Base-by-base conservation (phyloP, 2,797 vertebrate genomes). In the Tokudaia muenninki region DNA sequence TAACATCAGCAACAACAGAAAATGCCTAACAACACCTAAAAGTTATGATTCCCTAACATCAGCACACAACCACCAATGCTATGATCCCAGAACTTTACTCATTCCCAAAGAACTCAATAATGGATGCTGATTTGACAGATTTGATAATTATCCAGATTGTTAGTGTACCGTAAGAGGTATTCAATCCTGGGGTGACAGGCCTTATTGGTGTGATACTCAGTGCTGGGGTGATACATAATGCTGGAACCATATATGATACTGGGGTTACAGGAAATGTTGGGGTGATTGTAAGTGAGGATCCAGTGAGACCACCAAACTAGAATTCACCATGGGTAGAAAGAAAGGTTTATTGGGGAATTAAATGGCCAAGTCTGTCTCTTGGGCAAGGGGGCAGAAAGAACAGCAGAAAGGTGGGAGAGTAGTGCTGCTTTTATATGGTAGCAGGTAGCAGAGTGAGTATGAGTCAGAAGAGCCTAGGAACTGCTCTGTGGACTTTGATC, bases 1-100 rank as follows among this genome's bases (percentile, higher is more conserved):
- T 63, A 95, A 57, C 12, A 88, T 6, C 29, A 50, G 34, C 70
- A 95, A 57, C 16, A 86, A 91, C 94, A 59, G 70, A 50, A 91
- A 79, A 97, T n/a, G 22, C 1, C 22, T 26, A 90, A n/a, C 41
- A 63, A 12, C 12, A 44, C 12, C 26, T 50, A 21, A 77, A 84
- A 29, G 17, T 9, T 57, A 37, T 50, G 24, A 57, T 26, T 41
- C 0, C 52, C 77, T 82, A 29, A 87, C 81, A 72, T n/a, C 37
- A 8, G 37, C 79, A 77, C 12, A 4, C 55, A 81, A 19, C 34
- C 50, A 0, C 63, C 52, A 65, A 3, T 34, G 8, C n/a, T 82
- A 3, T 55, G 26, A 59, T 31, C 24, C 77, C 34, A 55, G 47
- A 88, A 87, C 6, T 57, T 47, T 19, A 57, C 0, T 81, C 29